Conservation (phyloP, 1,140 invertebrate species). For the Meloidogyne exigua region DNA sequence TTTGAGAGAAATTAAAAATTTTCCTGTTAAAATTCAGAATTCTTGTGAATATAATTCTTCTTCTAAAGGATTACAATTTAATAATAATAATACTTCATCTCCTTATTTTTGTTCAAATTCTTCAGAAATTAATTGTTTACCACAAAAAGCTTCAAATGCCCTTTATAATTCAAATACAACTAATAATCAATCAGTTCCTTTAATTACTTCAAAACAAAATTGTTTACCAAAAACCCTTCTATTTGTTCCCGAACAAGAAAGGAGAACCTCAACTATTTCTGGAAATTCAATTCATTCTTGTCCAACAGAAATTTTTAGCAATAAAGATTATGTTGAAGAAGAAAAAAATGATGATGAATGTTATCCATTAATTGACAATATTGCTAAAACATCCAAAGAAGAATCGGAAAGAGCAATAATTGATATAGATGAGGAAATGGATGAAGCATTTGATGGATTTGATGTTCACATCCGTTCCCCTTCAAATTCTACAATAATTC, state of each 20-base stretch:
- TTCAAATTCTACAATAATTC: background rate
- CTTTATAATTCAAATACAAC: background rate
- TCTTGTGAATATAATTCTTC: background rate
- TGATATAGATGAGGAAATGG: background rate
- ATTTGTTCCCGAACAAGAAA: constrained; percentile 53
- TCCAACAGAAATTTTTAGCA: constrained; percentile 47
- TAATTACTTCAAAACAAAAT: background rate
- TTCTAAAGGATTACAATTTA: background rate
- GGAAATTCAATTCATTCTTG: constrained; percentile 52
- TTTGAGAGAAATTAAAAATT: background rate
- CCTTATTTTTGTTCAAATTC: background rate
- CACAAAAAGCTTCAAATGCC: background rate
- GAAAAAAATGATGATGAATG: constrained; percentile 36
- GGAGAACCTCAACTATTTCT: constrained; percentile 54
- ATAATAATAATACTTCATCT: background rate
- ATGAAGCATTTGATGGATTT: constrained; percentile 27
- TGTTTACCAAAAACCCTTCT: constrained; percentile 52
- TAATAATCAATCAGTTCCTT: background rate
- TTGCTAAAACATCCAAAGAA: background rate
- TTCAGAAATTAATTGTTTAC: background rate
- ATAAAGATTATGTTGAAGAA: constrained; percentile 8
- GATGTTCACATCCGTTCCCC: constrained; percentile 13
- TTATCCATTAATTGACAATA: constrained; percentile 14
- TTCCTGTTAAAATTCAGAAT: background rate
- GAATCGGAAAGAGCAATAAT: background rate